A percentile compares a stretch with the other conserved stretches of the same genome.
Evolutionary conservation across 2,797 vertebrate species (phyloP).

Genomic region (Graptemys geographica): DNA sequence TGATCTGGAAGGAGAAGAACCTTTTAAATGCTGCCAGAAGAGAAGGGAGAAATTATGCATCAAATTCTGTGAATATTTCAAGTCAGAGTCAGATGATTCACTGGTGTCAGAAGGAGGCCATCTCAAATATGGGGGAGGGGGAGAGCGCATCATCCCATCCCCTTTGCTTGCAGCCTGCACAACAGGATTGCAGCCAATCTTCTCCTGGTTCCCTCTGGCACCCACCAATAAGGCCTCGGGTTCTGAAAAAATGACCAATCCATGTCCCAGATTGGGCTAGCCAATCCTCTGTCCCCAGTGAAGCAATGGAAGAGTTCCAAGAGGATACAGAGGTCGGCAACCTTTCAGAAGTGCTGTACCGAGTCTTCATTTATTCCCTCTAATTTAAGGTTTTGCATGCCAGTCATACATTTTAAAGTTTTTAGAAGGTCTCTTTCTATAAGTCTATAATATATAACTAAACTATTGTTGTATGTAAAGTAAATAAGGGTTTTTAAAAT

Average conservation of each 20-base stretch:
- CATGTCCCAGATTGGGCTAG: not conserved
- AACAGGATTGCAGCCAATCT: not conserved
- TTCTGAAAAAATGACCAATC: not conserved
- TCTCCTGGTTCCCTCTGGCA: not conserved
- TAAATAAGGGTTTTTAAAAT: no score
- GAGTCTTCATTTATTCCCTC: no score
- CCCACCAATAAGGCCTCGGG: not conserved
- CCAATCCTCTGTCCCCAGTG: not conserved
- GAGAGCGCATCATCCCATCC: not conserved
- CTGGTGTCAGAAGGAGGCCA: not conserved
- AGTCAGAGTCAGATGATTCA: not conserved
- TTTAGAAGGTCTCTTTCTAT: no score
- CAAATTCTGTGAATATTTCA: not conserved
- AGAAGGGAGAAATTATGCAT: not conserved
- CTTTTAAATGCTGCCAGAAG: not conserved
- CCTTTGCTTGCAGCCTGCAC: not conserved
- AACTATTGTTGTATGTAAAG: no score
- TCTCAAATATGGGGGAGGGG: not conserved
- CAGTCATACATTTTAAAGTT: no score
- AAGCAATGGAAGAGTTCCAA: not conserved
- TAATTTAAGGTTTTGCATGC: no score
- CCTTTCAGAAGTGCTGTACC: no score
- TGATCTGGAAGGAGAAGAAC: not conserved
- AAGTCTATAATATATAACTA: no score
- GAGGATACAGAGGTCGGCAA: not conserved